A percentile compares a stretch with the other conserved stretches of the same genome.
These are phyloP conservation scores for Thymelicus sylvestris DNA, from an alignment of 2,888 invertebrate genomes.

Conservation along the genomic window DNA sequence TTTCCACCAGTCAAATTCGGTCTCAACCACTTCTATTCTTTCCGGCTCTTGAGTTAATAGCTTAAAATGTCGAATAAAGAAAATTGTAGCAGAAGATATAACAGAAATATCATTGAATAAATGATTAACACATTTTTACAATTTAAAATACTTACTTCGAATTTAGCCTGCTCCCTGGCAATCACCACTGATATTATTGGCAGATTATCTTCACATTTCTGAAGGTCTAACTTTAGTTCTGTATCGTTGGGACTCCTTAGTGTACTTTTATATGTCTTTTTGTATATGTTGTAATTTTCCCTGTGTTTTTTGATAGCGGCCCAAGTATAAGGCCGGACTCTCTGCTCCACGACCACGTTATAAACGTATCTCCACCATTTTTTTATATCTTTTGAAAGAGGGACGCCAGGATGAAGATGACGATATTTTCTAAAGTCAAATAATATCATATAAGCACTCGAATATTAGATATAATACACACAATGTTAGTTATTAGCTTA, in stretches of 20 bases:
- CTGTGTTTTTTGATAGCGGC: conserved; percentile 87
- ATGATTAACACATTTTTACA: neutral
- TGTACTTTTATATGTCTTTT: conserved; percentile 88
- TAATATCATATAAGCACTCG: conserved; percentile 3
- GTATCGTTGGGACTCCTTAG: conserved; percentile 89
- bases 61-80: conserved; percentile 46
- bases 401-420: conserved; percentile 85
- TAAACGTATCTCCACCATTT: conserved; percentile 92
- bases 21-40: conserved; percentile 76
- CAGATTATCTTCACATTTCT: conserved; percentile 90
- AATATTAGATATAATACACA: neutral
- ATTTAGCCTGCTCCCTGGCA: conserved; percentile 91
- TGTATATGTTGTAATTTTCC: conserved; percentile 88
- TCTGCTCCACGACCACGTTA: conserved; percentile 88
- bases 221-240: conserved; percentile 89
- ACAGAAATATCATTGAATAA: too few relatives aligned
- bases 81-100: too few relatives aligned
- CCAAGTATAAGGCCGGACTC: conserved; percentile 91
- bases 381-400: conserved; percentile 83
- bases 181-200: conserved; percentile 90
- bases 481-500: neutral
- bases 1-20: conserved; percentile 79
- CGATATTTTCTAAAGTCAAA: conserved; percentile 83
- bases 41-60: conserved; percentile 72
- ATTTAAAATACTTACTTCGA: conserved; percentile 82